phyloP scores from a whole-genome alignment of 1,140 invertebrate species.

The Zaprionus capensis region DNA sequence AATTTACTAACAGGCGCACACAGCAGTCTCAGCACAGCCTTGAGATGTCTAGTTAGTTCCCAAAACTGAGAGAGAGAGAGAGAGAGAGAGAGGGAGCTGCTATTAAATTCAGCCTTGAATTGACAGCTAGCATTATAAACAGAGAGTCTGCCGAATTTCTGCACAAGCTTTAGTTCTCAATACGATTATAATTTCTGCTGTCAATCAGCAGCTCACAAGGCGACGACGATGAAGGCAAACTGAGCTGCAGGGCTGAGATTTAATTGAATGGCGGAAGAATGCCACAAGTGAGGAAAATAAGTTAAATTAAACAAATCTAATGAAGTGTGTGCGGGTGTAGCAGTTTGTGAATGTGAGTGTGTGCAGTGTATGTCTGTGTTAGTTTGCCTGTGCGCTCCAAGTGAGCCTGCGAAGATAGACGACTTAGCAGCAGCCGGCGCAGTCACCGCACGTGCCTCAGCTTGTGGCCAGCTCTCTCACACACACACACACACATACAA shows the following conservation, averaged over 20 bases:
- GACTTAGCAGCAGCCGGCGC: slow-evolving; percentile 37
- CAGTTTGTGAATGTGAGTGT: not conserved
- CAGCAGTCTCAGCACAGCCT: not conserved
- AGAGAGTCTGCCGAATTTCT: not conserved
- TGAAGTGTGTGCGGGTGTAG: slow-evolving; percentile 48
- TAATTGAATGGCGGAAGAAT: slow-evolving; percentile 51
- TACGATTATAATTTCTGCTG: slow-evolving; percentile 25
- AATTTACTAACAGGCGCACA: not conserved
- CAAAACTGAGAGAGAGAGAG: not conserved
- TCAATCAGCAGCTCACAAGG: slow-evolving; percentile 19
- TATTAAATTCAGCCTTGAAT: not conserved
- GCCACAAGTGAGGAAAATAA: slow-evolving; percentile 52
- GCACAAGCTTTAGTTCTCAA: slow-evolving; percentile 13
- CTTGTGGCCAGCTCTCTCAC: slow-evolving; percentile 32
- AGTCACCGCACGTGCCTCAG: slow-evolving; percentile 43
- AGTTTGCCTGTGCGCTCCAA: slow-evolving; percentile 27
- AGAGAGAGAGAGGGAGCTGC: not conserved
- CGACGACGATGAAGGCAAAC: slow-evolving; percentile 12
- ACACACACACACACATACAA: not conserved
- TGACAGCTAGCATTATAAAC: slow-evolving; percentile 7
- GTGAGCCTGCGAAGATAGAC: slow-evolving; percentile 54
- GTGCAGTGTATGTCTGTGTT: slow-evolving; percentile 11
- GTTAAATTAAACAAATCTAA: slow-evolving; percentile 74
- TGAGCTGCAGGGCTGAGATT: slow-evolving; percentile 40
- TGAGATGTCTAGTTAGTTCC: not conserved